These are phyloP conservation scores for Oreortyx pictus DNA, from an alignment of 2,797 vertebrate species.

Conservation along the genomic window DNA sequence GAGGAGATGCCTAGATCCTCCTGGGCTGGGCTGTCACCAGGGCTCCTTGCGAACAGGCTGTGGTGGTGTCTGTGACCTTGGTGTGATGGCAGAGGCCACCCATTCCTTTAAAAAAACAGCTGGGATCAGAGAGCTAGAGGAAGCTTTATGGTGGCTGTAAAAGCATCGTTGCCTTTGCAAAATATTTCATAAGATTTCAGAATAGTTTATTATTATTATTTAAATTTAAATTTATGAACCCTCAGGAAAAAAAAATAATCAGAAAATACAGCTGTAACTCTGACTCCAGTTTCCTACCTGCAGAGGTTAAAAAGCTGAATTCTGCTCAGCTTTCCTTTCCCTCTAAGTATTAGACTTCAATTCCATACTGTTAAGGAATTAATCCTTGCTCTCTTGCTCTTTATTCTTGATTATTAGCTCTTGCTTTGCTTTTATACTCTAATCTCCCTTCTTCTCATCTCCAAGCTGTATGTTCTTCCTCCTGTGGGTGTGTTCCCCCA, in stretches of 20 bases:
- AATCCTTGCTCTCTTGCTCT: background rate
- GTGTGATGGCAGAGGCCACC: background rate
- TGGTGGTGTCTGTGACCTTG: background rate
- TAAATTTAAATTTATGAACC: background rate
- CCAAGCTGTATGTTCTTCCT: background rate
- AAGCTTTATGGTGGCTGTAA: background rate
- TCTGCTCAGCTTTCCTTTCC: background rate
- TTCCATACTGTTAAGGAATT: background rate
- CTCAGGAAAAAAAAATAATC: background rate
- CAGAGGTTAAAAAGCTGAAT: background rate
- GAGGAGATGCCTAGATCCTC: background rate
- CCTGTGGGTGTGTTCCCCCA: background rate
- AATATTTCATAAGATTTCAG: background rate
- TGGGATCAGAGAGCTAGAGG: background rate
- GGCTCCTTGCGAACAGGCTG: background rate
- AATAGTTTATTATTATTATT: background rate
- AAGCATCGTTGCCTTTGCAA: background rate
- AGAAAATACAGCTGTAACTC: background rate
- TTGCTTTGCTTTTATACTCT: background rate
- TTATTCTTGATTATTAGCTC: slow-evolving; percentile 15
- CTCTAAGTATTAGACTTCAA: background rate
- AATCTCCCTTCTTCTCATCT: background rate
- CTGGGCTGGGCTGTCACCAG: background rate
- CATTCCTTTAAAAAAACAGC: background rate
- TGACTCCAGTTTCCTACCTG: background rate